A percentile compares a stretch with the other conserved stretches of the same genome.
These are phyloP conservation scores for Datnioides undecimradiatus DNA, from an alignment of 2,113 vertebrate genomes.

Conservation along the genomic window DNA sequence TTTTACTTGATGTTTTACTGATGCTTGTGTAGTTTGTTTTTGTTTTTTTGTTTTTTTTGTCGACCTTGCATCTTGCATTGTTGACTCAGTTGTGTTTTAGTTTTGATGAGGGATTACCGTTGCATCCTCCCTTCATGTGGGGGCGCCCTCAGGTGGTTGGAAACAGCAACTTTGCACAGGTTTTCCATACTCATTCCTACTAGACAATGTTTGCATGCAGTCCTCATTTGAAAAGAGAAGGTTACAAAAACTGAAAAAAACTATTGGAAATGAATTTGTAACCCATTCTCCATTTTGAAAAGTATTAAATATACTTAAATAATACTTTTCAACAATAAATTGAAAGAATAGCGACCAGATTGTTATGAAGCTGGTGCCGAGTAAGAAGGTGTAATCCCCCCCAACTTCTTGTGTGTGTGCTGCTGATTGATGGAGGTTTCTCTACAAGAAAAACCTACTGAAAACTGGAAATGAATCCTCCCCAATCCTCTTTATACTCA, in stretches of 20 bases:
- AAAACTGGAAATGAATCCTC: background rate
- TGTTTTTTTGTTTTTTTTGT: background rate
- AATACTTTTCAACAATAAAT: no score
- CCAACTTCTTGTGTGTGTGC: background rate
- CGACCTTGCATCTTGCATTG: background rate
- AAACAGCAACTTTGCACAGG: background rate
- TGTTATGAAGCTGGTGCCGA: background rate
- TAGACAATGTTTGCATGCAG: background rate
- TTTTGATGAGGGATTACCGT: background rate
- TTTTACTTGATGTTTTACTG: background rate
- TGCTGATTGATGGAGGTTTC: background rate
- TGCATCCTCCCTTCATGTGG: background rate
- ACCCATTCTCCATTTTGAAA: no score
- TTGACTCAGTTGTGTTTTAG: background rate
- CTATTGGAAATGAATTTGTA: background rate
- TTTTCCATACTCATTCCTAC: background rate
- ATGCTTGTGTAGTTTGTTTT: background rate
- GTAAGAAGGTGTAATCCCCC: background rate
- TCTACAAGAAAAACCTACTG: background rate
- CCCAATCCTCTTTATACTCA: background rate
- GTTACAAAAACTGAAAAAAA: background rate
- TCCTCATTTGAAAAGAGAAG: background rate
- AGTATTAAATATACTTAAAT: no score
- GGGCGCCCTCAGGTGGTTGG: constrained; percentile 47
- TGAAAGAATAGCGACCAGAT: background rate